phyloP scores from a whole-genome alignment of 1,140 invertebrate species.

The Monomorium pharaonis region DNA sequence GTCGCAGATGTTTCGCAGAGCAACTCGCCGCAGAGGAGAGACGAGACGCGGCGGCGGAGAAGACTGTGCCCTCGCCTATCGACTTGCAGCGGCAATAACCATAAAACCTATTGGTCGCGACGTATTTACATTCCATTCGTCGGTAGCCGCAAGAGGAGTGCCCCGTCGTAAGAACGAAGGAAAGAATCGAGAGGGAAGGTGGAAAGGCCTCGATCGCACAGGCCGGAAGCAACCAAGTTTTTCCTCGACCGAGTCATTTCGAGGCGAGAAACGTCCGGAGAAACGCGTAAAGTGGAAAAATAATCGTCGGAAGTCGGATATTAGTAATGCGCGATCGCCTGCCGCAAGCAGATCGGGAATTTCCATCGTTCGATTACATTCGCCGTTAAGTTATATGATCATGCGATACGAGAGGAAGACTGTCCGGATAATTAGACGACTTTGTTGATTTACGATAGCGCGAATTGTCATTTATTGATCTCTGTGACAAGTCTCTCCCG shows the following conservation, averaged over 20 bases:
- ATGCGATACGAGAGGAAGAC: slow-evolving; percentile 13
- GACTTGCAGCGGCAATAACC: slow-evolving; percentile 65
- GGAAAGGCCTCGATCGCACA: slow-evolving; percentile 2
- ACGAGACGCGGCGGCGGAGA: background rate
- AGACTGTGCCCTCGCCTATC: slow-evolving; percentile 37
- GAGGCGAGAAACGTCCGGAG: background rate
- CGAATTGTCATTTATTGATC: background rate
- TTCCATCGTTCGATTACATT: background rate
- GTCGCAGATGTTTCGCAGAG: slow-evolving; percentile 60
- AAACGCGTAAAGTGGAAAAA: background rate
- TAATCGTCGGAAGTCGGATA: slow-evolving; percentile 6
- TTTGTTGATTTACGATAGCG: slow-evolving; percentile 1
- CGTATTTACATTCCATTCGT: slow-evolving; percentile 76
- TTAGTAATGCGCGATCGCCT: background rate
- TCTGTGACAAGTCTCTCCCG: background rate
- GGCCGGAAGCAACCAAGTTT: background rate
- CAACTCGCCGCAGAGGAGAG: background rate
- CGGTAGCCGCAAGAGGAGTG: slow-evolving; percentile 53
- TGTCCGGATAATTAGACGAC: slow-evolving; percentile 4
- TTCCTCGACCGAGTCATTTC: background rate
- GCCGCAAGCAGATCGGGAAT: slow-evolving; percentile 1
- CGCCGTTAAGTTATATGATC: background rate
- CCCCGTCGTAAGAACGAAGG: slow-evolving; percentile 31
- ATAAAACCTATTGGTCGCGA: slow-evolving; percentile 76
- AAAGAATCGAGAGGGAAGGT: slow-evolving; percentile 12